These are phyloP conservation scores for Onthophagus sagittarius DNA, from an alignment of 2,888 invertebrate species.

Conservation along the genomic window DNA sequence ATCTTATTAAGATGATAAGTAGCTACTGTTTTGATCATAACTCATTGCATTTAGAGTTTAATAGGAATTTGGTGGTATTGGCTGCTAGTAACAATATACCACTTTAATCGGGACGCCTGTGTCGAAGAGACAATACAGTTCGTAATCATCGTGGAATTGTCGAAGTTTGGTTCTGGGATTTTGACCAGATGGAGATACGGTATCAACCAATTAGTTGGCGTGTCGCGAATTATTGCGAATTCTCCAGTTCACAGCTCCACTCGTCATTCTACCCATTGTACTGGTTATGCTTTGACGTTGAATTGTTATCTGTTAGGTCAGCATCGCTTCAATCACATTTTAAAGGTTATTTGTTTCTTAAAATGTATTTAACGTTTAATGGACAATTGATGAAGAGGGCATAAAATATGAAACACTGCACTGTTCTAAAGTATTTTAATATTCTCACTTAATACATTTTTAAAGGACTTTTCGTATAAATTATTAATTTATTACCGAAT, in stretches of 20 bases:
- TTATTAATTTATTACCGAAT: no score
- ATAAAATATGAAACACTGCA: no score
- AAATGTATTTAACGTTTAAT: no score
- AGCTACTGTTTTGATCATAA: no score
- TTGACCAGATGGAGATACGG: not conserved
- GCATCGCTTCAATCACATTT: not conserved
- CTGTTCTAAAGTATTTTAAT: no score
- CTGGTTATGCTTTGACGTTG: not conserved
- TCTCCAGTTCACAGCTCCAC: not conserved
- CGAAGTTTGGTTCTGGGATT: not conserved
- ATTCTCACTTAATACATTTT: no score
- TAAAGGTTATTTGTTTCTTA: not conserved
- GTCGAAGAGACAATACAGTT: not conserved
- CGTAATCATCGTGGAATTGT: not conserved
- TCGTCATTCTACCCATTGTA: not conserved
- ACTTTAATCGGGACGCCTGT: no score
- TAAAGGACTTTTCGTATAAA: no score
- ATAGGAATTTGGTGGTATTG: not conserved
- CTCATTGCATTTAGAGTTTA: not conserved
- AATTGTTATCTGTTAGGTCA: not conserved
- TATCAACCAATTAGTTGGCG: not conserved
- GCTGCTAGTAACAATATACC: not conserved
- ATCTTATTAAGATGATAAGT: not conserved
- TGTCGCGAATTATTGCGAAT: not conserved
- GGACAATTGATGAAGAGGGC: no score